These are phyloP conservation scores for Brenthis daphne DNA, from an alignment of 2,888 invertebrate genomes.

Conservation along the genomic window DNA sequence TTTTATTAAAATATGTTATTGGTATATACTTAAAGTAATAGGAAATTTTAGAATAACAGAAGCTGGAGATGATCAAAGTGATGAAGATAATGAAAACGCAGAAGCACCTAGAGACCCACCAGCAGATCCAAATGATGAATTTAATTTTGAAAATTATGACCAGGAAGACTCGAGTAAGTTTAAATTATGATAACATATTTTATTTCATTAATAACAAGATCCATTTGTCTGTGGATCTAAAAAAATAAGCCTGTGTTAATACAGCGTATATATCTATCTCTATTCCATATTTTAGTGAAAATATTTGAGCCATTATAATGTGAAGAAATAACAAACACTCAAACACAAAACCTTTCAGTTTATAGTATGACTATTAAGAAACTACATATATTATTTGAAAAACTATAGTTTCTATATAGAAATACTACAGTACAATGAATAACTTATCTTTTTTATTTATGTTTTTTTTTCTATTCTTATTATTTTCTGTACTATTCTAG, in stretches of 20 bases:
- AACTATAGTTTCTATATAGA: no score
- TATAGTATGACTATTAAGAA: no score
- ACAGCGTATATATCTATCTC: no score
- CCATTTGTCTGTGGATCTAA: neutral
- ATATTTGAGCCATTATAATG: no score
- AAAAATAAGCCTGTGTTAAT: no score
- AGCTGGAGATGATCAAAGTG: slow-evolving; percentile 71
- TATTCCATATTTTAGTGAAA: no score
- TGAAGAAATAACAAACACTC: no score
- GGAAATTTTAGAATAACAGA: slow-evolving; percentile 59
- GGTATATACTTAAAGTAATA: neutral
- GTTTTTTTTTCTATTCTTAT: no score
- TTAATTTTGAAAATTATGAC: slow-evolving; percentile 88
- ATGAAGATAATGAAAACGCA: slow-evolving; percentile 59
- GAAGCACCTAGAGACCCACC: slow-evolving; percentile 54
- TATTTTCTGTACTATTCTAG: slow-evolving; percentile 44
- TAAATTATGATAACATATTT: neutral
- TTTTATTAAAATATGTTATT: neutral
- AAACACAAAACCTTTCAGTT: no score
- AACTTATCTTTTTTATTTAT: neutral
- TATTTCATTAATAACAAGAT: neutral
- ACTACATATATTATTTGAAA: no score
- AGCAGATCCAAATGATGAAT: slow-evolving; percentile 84
- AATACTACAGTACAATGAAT: no score
- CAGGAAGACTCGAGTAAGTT: slow-evolving; percentile 83